Base-by-base conservation (phyloP, 2,888 invertebrate genomes). In the Chrysodeixis includens region DNA sequence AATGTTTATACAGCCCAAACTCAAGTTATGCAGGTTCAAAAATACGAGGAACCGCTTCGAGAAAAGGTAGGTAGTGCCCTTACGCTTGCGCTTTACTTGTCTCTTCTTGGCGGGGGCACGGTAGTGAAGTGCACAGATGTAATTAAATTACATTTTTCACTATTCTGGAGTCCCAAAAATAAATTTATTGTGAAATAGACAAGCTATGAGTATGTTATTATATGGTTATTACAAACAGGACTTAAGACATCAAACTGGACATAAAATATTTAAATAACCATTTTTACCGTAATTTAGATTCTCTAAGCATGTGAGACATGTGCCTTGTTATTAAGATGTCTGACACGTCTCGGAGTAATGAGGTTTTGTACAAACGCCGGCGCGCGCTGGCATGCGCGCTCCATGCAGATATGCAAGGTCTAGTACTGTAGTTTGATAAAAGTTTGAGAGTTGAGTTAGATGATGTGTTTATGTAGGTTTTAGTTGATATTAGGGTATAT, bases 361-460 rank as follows among this genome's bases (percentile, higher is more conserved):
- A 77, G 75, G 78, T 75, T 75, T 74, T 77, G 61, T 66, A 62
- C 63, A 77, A 75, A 75, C 62, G 61, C 22, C 60, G 30, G 69
- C 78, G 78, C 53, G 78, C 53, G 40, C 4, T 30, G 61, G 75
- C 69, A 79, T 78, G 67, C 60, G 30, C 57, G 56, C 22, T n/a
- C n/a, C n/a, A 12, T 60, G 68, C 30, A 58, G 53, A 65, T 65
- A 65, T 54, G 61, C 78, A 69, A 74, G 69, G 74, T 68, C 54
- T 18, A 30, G 9, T n/a, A 20, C 12, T 44, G 16, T 20, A 30
- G 8, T 9, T 49, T 52, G 26, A 3, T 22, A 56, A 46, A 46
- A 46, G 46, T 46, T 2, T 16, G 18, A 46, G 10, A 46, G 18
- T 18, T 46, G n/a, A n/a, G n/a, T n/a, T n/a, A n/a, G n/a, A n/a